Evolutionary conservation across 1,140 invertebrate genomes (phyloP).

Genomic region (Triops longicaudatus): DNA sequence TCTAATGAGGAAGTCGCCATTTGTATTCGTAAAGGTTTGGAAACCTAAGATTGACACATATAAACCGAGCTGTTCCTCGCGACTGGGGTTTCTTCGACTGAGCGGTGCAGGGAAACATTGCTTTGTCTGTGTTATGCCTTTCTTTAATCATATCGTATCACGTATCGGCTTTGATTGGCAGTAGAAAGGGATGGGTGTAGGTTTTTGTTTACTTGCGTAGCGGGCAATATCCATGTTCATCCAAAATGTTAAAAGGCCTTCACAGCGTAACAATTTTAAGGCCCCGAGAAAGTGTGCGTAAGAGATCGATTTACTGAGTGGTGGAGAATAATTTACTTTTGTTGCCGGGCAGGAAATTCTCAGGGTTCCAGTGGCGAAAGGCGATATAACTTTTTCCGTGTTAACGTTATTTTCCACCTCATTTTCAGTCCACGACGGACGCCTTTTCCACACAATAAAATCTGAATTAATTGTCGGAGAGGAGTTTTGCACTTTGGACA

Average conservation of each 20-base stretch:
- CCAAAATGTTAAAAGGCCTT: neutral
- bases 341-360: neutral
- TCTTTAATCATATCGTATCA: neutral
- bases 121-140: neutral
- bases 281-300: neutral
- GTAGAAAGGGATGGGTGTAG: neutral
- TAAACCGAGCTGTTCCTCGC: neutral
- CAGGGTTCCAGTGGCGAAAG: neutral
- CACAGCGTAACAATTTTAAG: neutral
- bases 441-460: neutral
- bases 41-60: neutral
- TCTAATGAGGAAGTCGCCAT: constrained; percentile 6
- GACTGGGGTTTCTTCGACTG: neutral
- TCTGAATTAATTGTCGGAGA: neutral
- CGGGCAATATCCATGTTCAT: neutral
- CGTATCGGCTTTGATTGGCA: neutral
- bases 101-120: neutral
- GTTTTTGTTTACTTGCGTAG: neutral
- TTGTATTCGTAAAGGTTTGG: neutral
- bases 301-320: neutral
- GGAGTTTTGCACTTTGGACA: neutral
- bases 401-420: neutral
- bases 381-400: neutral
- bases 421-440: neutral
- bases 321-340: neutral